A percentile compares a stretch with the other conserved stretches of the same genome.
Conservation (phyloP, 2,113 vertebrate genomes). For the Cercopithecus mona region DNA sequence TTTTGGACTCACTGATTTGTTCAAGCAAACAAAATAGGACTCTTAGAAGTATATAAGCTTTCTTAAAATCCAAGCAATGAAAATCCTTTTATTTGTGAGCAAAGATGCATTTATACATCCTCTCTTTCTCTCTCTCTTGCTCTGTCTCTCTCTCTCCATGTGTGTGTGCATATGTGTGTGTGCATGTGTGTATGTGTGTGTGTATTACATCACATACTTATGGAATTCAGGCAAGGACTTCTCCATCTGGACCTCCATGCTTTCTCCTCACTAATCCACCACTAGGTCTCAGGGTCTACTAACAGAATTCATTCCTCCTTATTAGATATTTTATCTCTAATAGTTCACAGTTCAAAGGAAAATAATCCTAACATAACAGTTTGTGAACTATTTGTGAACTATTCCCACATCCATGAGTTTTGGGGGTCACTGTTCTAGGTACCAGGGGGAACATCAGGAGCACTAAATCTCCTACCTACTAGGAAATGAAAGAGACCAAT, state of each 20-base stretch:
- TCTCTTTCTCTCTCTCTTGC: too few species aligned
- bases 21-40: conserved; percentile 28
- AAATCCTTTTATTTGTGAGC: background rate
- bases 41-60: background rate
- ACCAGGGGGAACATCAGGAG: background rate
- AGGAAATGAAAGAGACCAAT: background rate
- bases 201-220: too few species aligned
- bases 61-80: background rate
- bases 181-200: too few species aligned
- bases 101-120: background rate
- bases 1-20: background rate
- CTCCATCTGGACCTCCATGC: background rate
- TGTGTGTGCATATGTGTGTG: too few species aligned
- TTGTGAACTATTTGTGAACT: background rate
- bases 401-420: background rate
- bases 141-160: too few species aligned
- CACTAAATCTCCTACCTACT: background rate
- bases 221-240: background rate
- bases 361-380: background rate
- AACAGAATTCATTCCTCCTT: background rate
- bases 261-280: background rate
- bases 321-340: background rate
- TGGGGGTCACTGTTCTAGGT: background rate
- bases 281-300: background rate
- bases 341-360: conserved; percentile 41